Evolutionary conservation across 2,797 vertebrate species (phyloP).

Genomic region (Spinus olivaceus): DNA sequence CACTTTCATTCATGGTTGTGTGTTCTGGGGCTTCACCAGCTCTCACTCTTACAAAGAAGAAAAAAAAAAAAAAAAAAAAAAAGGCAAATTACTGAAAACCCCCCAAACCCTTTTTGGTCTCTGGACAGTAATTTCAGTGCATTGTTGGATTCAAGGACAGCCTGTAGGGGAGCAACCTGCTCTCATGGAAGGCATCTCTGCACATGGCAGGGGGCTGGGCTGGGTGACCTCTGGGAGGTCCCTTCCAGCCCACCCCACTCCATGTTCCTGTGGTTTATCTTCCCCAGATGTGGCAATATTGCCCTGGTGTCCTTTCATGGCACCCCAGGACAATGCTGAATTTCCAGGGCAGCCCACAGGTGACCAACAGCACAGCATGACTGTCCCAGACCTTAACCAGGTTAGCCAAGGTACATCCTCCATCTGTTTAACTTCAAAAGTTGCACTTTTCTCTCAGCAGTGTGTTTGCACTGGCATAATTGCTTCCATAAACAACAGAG

Average conservation of each 20-base stretch:
- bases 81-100: not conserved
- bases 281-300: rapidly evolving
- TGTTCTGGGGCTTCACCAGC: not conserved
- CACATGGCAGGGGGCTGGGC: not conserved
- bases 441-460: not conserved
- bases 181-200: not conserved
- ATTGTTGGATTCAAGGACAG: not conserved
- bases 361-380: not conserved
- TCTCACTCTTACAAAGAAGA: not conserved
- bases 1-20: not conserved
- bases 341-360: not conserved
- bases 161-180: not conserved
- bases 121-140: not conserved
- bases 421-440: not conserved
- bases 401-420: not conserved
- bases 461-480: not conserved
- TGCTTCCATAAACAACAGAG: not conserved
- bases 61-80: not conserved
- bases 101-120: not conserved
- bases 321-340: not conserved
- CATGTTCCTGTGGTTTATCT: not conserved
- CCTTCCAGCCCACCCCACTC: not conserved
- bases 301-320: rapidly evolving
- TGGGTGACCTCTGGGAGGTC: not conserved
- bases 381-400: not conserved